Conservation (phyloP, 2,797 vertebrate species). For the Poeciliopsis presidionis region DNA sequence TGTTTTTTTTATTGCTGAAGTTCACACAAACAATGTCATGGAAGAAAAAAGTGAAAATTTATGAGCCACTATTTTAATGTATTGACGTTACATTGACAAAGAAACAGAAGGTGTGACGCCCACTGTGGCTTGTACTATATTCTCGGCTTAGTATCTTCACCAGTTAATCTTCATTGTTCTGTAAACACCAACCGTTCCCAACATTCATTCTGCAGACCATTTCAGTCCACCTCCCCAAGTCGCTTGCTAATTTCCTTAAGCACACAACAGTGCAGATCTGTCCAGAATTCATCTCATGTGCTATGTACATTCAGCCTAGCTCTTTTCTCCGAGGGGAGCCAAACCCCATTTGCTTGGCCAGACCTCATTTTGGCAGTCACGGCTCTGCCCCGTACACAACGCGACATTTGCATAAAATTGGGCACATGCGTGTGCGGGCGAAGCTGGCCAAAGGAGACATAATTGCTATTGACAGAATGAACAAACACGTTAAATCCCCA, state of each 20-base stretch:
- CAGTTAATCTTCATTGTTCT: slow-evolving; percentile 66
- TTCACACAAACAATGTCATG: slow-evolving; percentile 10
- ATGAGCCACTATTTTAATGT: slow-evolving; percentile 9
- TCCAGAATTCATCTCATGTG: slow-evolving; percentile 66
- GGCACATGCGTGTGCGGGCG: slow-evolving; percentile 49
- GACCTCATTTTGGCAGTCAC: slow-evolving; percentile 68
- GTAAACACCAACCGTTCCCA: slow-evolving; percentile 59
- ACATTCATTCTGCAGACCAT: slow-evolving; percentile 65
- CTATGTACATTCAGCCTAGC: slow-evolving; percentile 71
- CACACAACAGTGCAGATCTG: slow-evolving; percentile 57
- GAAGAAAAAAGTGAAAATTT: slow-evolving; percentile 16
- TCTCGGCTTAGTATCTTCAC: slow-evolving; percentile 47
- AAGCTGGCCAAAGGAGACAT: slow-evolving; percentile 74
- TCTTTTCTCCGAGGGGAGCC: slow-evolving; percentile 64
- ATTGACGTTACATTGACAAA: slow-evolving; percentile 17
- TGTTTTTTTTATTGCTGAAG: slow-evolving; percentile 3
- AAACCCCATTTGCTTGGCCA: slow-evolving; percentile 68
- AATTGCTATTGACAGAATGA: slow-evolving; percentile 86
- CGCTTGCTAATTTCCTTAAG: slow-evolving; percentile 74
- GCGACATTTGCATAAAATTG: slow-evolving; percentile 76
- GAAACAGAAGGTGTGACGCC: neutral
- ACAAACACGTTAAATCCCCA: slow-evolving; percentile 83
- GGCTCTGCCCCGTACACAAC: slow-evolving; percentile 72
- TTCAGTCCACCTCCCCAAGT: slow-evolving; percentile 64
- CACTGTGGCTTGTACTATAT: slow-evolving; percentile 34